A percentile compares a stretch with the other conserved stretches of the same genome.
phyloP scores from a whole-genome alignment of 2,113 vertebrate species.

The Bucco capensis region DNA sequence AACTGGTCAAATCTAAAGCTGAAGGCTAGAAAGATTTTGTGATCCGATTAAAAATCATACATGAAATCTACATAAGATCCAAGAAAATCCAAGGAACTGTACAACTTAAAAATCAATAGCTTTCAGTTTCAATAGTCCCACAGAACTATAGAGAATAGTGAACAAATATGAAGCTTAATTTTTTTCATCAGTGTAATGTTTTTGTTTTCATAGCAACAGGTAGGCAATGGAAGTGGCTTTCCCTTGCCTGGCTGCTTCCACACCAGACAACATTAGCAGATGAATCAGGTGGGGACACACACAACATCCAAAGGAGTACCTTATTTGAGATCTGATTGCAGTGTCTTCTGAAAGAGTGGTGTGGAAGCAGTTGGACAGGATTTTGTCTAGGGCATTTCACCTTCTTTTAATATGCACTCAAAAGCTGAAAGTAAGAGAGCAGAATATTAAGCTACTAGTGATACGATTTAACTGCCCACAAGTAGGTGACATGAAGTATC shows the following conservation, averaged over 20 bases:
- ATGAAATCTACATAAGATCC: neutral
- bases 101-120: neutral
- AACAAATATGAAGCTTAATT: neutral
- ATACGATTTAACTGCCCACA: neutral
- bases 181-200: neutral
- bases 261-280: neutral
- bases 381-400: neutral
- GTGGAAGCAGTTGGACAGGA: neutral
- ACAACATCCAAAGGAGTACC: neutral
- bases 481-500: neutral
- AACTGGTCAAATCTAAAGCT: neutral
- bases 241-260: constrained; percentile 4
- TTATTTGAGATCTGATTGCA: neutral
- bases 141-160: neutral
- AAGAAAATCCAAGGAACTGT: neutral
- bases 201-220: constrained; percentile 10
- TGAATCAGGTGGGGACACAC: neutral
- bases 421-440: neutral
- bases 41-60: neutral
- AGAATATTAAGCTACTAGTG: fast-evolving
- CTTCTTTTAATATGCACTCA: neutral
- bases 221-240: neutral
- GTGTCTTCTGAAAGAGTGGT: neutral
- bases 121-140: neutral
- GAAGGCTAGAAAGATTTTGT: neutral